A percentile compares a stretch with the other conserved stretches of the same genome.
These are phyloP conservation scores for Fulmarus glacialis DNA, from an alignment of 2,113 vertebrate genomes.

Conservation along the genomic window DNA sequence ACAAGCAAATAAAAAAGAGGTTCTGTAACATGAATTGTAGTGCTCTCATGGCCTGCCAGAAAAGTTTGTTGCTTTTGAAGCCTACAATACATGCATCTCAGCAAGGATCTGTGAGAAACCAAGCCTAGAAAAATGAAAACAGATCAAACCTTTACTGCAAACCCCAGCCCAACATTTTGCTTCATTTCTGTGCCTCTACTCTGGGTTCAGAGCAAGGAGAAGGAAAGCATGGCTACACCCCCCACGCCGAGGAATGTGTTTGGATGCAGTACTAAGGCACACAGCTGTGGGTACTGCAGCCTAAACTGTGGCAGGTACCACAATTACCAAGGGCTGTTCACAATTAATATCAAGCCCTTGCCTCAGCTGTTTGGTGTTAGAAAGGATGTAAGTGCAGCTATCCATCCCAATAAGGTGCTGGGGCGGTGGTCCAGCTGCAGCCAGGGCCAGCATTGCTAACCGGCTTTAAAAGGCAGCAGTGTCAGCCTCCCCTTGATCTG, in stretches of 20 bases:
- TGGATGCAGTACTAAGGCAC: not conserved
- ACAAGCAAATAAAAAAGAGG: not conserved
- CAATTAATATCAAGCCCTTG: not conserved
- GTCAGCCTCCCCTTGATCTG: rapidly evolving
- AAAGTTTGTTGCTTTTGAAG: not conserved
- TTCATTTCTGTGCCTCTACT: not conserved
- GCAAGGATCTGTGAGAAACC: not conserved
- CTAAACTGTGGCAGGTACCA: not conserved
- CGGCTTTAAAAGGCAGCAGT: not conserved
- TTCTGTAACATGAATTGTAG: not conserved
- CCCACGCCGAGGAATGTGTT: not conserved
- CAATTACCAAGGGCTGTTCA: not conserved
- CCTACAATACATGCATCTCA: not conserved
- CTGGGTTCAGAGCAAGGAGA: not conserved
- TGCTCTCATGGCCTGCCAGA: not conserved
- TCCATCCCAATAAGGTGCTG: not conserved
- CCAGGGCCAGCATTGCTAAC: not conserved
- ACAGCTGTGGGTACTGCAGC: not conserved
- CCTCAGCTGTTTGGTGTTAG: not conserved
- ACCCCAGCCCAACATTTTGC: not conserved
- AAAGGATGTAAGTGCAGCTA: rapidly evolving
- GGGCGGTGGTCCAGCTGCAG: not conserved
- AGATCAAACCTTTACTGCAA: not conserved
- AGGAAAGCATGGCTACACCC: not conserved
- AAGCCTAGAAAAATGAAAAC: not conserved